Percentiles rank a stretch among this genome's conserved stretches.
Conservation (phyloP, 2,797 vertebrate genomes). For the Pseudomugil gertrudae region DNA sequence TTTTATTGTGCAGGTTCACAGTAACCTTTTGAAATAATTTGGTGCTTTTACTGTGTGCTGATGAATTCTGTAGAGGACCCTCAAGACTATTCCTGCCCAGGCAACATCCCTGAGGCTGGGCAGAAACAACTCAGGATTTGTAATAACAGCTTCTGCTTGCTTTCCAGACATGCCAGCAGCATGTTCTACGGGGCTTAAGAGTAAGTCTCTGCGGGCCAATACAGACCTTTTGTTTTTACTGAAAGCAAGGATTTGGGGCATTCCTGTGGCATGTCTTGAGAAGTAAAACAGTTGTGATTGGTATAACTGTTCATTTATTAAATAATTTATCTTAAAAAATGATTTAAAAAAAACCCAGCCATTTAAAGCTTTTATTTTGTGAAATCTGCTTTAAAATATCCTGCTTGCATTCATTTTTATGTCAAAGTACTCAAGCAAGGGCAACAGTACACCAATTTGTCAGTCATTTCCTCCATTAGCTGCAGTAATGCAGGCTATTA, state of each 20-base stretch:
- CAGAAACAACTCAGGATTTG: conserved; percentile 63
- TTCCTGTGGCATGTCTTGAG: conserved; percentile 36
- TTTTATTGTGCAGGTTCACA: conserved; percentile 33
- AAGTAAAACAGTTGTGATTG: conserved; percentile 34
- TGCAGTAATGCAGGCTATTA: conserved; percentile 61
- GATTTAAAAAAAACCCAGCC: conserved; percentile 11
- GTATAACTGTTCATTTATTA: conserved; percentile 12
- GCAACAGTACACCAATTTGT: conserved; percentile 51
- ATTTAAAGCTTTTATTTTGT: conserved; percentile 40
- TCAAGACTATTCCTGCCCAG: conserved; percentile 41
- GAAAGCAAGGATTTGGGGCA: conserved; percentile 48
- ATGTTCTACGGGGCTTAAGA: conserved; percentile 49
- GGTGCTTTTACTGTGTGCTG: conserved; percentile 48
- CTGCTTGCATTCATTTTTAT: conserved; percentile 30
- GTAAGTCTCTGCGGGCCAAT: conserved; percentile 48
- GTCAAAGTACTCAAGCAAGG: conserved; percentile 44
- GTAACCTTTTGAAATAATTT: conserved; percentile 58
- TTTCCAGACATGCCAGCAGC: conserved; percentile 51
- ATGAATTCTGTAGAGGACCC: conserved; percentile 54
- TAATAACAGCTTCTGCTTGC: conserved; percentile 62
- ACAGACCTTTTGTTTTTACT: conserved; percentile 48
- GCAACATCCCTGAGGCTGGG: conserved; percentile 45
- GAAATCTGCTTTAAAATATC: conserved; percentile 19
- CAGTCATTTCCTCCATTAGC: conserved; percentile 63
- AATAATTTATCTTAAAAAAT: conserved; percentile 18